A percentile compares a stretch with the other conserved stretches of the same genome.
These are phyloP conservation scores for Cromileptes altivelis DNA, from an alignment of 2,113 vertebrate species.

Conservation along the genomic window DNA sequence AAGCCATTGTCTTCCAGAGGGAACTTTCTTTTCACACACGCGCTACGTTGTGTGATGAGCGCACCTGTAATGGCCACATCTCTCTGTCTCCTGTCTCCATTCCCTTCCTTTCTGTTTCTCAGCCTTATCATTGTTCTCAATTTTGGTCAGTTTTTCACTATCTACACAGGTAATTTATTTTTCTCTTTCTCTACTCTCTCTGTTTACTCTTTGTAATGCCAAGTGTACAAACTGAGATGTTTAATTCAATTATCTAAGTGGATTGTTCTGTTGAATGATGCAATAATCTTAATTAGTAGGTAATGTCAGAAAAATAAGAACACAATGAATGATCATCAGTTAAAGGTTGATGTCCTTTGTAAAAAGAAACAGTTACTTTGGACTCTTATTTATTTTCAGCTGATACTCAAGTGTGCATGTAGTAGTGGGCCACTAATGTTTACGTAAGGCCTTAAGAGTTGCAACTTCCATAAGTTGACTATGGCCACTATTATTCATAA, in stretches of 20 bases:
- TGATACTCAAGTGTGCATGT: not conserved
- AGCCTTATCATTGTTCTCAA: constrained; percentile 59
- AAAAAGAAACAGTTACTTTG: not conserved
- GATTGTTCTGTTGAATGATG: too few species aligned
- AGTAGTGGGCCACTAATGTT: not conserved
- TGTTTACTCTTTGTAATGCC: constrained; percentile 38
- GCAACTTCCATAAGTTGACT: not conserved
- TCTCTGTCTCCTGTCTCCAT: constrained; percentile 53
- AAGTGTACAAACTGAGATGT: not conserved
- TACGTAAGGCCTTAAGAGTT: not conserved
- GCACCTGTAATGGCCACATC: constrained; percentile 79
- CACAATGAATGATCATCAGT: not conserved
- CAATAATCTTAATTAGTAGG: too few species aligned
- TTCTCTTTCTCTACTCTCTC: constrained; percentile 5
- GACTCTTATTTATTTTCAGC: not conserved
- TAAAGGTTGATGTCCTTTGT: not conserved
- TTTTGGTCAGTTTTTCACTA: constrained; percentile 39
- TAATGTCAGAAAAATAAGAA: too few species aligned
- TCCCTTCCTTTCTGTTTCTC: constrained; percentile 34
- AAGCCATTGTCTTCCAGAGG: constrained; percentile 84
- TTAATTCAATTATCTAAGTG: too few species aligned
- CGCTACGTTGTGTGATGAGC: constrained; percentile 67
- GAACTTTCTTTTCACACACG: constrained; percentile 73
- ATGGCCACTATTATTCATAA: not conserved
- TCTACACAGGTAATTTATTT: constrained; percentile 57